Evolutionary conservation across 2,888 invertebrate genomes (phyloP), one percentile per base, ranked within the genome.

Genomic region (Cylindroiulus punctatus): DNA sequence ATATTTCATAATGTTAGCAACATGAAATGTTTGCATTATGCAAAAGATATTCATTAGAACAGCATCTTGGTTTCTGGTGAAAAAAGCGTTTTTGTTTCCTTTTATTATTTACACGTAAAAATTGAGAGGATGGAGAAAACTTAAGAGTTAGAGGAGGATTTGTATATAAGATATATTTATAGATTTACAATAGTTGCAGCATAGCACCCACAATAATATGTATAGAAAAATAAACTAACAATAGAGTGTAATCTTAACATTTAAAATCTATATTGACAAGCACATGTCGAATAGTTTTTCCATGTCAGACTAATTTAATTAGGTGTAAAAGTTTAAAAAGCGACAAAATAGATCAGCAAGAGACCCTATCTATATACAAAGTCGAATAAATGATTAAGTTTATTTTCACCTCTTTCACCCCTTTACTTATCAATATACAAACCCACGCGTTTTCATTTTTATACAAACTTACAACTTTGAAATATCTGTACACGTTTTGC

Each of bases 191-290:
- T 83, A 83, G 36, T 40, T 83, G 83, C 83, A 83, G 83, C 83
- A 83, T 83, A 42, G 83, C 83, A 83, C 83, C 83, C 83, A 83
- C 83, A 44, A 83, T 44, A 83, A 83, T 83, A 42, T 22, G 40
- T 40, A 40, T 83, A 83, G 83, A 83, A 83, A 83, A 83, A 83
- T 83, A 83, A 83, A 83, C 83, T 83, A 83, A 40, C 83, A 83
- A 83, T 83, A 83, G 76, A 76, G 76, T 76, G 76, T 76, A 76
- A 76, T 76, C 30, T 30, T 76, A 76, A 76, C 76, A 76, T 76
- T 76, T 76, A 32, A 76, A 76, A 30, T 76, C 76, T 76, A 76
- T 76, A 76, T 26, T 30, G 76, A 76, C 76, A 30, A 76, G 76
- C 76, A 12, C 76, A 76, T 76, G 76, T 30, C 30, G 14, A 76